Evolutionary conservation across 2,888 invertebrate species (phyloP).

Genomic region (Ptycholaimellus sp.): DNA sequence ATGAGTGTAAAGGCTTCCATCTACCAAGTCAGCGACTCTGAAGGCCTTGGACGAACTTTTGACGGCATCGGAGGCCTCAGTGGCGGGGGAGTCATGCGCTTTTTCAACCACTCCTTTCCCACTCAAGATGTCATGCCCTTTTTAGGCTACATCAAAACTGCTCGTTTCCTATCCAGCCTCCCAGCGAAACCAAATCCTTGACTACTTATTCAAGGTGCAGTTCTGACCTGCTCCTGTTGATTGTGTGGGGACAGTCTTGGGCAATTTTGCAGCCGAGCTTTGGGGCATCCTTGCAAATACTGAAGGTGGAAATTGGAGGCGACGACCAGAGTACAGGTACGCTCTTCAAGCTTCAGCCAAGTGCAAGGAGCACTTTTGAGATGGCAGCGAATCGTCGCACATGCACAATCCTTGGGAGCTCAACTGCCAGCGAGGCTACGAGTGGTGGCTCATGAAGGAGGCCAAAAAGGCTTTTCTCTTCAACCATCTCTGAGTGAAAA

Average conservation of each 20-base stretch:
- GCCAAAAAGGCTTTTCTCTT: conserved; percentile 21
- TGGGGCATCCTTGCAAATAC: conserved; percentile 26
- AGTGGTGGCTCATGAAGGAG: conserved; percentile 28
- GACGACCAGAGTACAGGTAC: conserved; percentile 27
- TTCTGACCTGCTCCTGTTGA: no score
- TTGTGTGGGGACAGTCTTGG: no score
- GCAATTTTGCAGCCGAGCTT: conserved; percentile 26
- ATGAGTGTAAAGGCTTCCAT: no score
- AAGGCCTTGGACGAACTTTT: no score
- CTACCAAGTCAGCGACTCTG: no score
- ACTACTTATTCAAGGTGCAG: conserved; percentile 27
- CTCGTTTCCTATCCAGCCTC: conserved; percentile 24
- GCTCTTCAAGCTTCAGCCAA: no score
- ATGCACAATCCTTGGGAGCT: conserved; percentile 26
- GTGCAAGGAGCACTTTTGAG: not conserved
- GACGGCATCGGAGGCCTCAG: conserved; percentile 22
- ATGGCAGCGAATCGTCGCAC: conserved; percentile 27
- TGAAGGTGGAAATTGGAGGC: conserved; percentile 29
- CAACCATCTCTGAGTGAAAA: no score
- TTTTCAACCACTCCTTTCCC: not conserved
- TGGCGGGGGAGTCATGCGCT: conserved; percentile 17
- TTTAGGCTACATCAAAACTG: conserved; percentile 27
- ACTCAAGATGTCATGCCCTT: not conserved
- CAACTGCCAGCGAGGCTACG: conserved; percentile 26
- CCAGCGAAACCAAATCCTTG: conserved; percentile 25